These are phyloP conservation scores for Leptestheria dahalacensis DNA, from an alignment of 1,140 invertebrate species.

Conservation along the genomic window DNA sequence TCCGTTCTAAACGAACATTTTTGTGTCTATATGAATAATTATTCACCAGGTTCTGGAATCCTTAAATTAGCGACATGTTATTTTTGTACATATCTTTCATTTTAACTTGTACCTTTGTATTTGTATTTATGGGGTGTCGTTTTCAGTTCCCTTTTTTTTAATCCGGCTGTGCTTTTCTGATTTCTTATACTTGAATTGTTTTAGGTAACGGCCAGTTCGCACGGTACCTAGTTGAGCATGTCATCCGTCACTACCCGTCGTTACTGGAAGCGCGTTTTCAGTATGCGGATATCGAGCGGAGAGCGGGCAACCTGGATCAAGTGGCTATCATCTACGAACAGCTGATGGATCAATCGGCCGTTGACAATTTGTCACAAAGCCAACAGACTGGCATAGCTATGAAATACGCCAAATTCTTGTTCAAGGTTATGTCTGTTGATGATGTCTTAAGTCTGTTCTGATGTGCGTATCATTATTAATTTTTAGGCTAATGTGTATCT, in stretches of 20 bases:
- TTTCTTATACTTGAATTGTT: background rate
- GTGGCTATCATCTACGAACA: conserved; percentile 65
- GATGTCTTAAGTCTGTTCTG: background rate
- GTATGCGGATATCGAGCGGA: conserved; percentile 71
- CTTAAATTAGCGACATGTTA: too few relatives aligned
- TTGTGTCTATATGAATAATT: too few relatives aligned
- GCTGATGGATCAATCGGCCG: conserved; percentile 42
- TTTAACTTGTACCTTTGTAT: too few relatives aligned
- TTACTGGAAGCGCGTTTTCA: conserved; percentile 58
- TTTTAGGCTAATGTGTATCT: too few relatives aligned
- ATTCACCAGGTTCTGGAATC: too few relatives aligned
- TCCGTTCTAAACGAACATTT: too few relatives aligned
- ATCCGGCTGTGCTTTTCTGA: too few relatives aligned
- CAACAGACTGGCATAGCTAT: conserved; percentile 4
- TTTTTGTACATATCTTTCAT: too few relatives aligned
- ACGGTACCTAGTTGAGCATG: conserved; percentile 12
- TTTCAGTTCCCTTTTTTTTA: too few relatives aligned
- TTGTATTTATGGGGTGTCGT: too few relatives aligned
- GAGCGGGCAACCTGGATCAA: conserved; percentile 55
- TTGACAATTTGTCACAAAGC: background rate
- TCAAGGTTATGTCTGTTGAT: too few relatives aligned
- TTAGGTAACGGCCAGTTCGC: conserved; percentile 11
- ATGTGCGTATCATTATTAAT: too few relatives aligned
- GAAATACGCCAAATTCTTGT: conserved; percentile 5
- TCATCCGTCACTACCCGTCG: conserved; percentile 35